phyloP scores from a whole-genome alignment of 2,888 invertebrate species.

The Pandemis cinnamomeana region DNA sequence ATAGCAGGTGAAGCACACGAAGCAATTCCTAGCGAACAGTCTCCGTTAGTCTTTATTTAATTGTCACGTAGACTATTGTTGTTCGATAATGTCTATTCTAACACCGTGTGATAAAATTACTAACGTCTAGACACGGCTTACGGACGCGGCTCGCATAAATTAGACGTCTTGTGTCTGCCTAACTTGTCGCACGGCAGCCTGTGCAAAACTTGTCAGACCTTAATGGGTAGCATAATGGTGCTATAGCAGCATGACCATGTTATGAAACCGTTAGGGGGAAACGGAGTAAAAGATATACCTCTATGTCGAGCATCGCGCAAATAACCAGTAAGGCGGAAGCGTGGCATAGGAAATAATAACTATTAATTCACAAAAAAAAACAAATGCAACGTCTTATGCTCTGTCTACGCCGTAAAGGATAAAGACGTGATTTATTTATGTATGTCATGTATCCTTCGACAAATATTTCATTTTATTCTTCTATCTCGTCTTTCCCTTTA shows the following conservation, averaged over 20 bases:
- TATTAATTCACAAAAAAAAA: too few relatives aligned
- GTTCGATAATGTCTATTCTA: not conserved
- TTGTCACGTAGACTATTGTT: not conserved
- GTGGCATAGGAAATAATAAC: too few relatives aligned
- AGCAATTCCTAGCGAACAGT: not conserved
- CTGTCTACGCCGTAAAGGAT: too few relatives aligned
- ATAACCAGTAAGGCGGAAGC: too few relatives aligned
- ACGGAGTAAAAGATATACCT: too few relatives aligned
- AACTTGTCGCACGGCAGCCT: conserved; percentile 51
- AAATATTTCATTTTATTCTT: too few relatives aligned
- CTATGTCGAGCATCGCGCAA: too few relatives aligned
- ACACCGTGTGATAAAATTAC: conserved; percentile 58
- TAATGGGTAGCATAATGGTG: not conserved
- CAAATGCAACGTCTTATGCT: too few relatives aligned
- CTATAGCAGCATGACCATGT: conserved; percentile 6
- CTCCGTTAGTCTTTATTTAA: not conserved
- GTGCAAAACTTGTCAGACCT: conserved; percentile 57
- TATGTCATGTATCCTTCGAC: too few relatives aligned
- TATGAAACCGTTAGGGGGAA: not conserved
- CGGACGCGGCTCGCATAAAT: conserved; percentile 59
- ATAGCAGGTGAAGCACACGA: too few relatives aligned
- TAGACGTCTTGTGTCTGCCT: conserved; percentile 61
- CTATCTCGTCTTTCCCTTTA: too few relatives aligned
- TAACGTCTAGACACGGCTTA: conserved; percentile 54
- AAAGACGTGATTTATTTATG: too few relatives aligned